phyloP scores from a whole-genome alignment of 92 coral and sea anemone genomes.

The Pocillopora meandrina region DNA sequence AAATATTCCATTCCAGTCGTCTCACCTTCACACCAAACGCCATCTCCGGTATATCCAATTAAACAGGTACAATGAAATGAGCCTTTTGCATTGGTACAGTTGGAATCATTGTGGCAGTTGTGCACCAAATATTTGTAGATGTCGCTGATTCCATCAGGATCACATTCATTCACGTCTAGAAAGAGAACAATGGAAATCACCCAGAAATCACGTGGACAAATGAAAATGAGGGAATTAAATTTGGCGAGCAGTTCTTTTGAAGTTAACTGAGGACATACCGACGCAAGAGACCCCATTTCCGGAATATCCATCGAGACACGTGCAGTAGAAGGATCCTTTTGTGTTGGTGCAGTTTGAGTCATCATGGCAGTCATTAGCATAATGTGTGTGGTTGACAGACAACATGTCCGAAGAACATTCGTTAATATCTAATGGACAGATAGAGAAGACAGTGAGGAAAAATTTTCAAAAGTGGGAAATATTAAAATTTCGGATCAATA shows the following conservation, averaged over 20 bases:
- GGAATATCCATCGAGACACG: slow-evolving; percentile 68
- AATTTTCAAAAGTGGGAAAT: not conserved
- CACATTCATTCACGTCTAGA: slow-evolving; percentile 55
- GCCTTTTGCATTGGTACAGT: slow-evolving; percentile 53
- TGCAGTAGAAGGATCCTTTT: slow-evolving; percentile 73
- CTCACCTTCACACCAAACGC: slow-evolving; percentile 54
- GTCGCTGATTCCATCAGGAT: slow-evolving; percentile 33
- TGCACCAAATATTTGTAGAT: slow-evolving; percentile 35
- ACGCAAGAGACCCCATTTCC: slow-evolving; percentile 73
- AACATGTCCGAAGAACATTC: slow-evolving; percentile 55
- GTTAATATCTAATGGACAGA: slow-evolving; percentile 36
- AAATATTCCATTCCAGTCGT: not conserved
- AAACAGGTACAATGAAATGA: slow-evolving; percentile 62
- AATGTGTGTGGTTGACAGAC: slow-evolving; percentile 53
- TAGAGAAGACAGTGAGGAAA: not conserved
- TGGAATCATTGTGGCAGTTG: slow-evolving; percentile 55
- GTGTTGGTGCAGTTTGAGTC: slow-evolving; percentile 84
- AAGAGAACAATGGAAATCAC: not conserved
- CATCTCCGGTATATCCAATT: slow-evolving; percentile 55
- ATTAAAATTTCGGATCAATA: not conserved
- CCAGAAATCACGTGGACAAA: not conserved
- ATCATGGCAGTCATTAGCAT: slow-evolving; percentile 73
- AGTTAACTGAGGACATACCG: slow-evolving; percentile 42
- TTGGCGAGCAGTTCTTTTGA: not conserved
- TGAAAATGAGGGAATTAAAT: not conserved